A percentile compares a stretch with the other conserved stretches of the same genome.
Conservation (phyloP, 1,140 invertebrate genomes). For the Bombus waltoni region DNA sequence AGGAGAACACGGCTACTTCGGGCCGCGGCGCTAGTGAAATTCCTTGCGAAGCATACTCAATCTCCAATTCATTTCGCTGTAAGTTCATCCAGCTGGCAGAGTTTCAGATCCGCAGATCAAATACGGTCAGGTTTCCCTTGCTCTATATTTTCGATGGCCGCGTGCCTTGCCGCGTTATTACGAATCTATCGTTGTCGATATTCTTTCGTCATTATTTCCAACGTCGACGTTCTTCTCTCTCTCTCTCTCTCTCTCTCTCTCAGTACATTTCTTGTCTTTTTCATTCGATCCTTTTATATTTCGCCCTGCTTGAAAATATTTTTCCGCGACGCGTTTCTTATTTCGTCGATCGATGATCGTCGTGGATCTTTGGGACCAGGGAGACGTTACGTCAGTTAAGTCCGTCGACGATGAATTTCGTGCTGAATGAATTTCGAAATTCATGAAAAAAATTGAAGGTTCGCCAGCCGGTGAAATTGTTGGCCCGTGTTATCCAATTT, state of each 20-base stretch:
- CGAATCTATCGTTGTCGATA: background rate
- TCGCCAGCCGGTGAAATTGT: too few relatives aligned
- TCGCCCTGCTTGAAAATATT: background rate
- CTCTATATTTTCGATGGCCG: slow-evolving; percentile 24
- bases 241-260: background rate
- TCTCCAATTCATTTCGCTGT: slow-evolving; percentile 64
- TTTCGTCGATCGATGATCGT: background rate
- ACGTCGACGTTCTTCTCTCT: too few relatives aligned
- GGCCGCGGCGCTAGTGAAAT: slow-evolving; percentile 34
- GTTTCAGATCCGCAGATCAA: slow-evolving; percentile 60
- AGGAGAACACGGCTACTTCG: slow-evolving; percentile 6
- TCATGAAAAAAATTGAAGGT: background rate
- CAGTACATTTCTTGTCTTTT: too few relatives aligned
- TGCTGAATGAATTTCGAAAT: background rate
- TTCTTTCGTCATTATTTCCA: slow-evolving; percentile 18
- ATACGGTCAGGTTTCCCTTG: slow-evolving; percentile 36
- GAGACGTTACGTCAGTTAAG: too few relatives aligned
- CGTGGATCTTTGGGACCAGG: background rate
- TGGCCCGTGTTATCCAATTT: background rate
- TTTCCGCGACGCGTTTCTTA: background rate
- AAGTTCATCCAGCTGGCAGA: slow-evolving; percentile 62
- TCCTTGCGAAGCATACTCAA: slow-evolving; percentile 46
- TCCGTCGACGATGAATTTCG: background rate
- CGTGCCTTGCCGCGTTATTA: background rate
- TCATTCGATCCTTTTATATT: background rate